Evolutionary conservation across 2,888 invertebrate species (phyloP).

Genomic region (Baccha elongata): DNA sequence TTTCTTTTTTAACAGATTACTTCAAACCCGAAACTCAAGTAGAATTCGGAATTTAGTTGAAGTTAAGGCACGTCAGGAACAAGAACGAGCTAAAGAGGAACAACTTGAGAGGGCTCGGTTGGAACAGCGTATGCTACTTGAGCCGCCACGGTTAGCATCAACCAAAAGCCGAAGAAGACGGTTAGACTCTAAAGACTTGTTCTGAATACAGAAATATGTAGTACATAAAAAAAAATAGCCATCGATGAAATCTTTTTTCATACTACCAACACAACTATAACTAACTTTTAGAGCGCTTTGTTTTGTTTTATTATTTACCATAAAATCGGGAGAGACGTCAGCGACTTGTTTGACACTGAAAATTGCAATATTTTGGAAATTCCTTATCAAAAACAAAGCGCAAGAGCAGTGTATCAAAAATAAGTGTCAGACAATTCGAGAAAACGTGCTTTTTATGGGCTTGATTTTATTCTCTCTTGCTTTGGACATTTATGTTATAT

Average conservation of each 20-base stretch:
- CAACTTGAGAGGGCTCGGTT: conserved; percentile 76
- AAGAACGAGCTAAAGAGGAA: conserved; percentile 82
- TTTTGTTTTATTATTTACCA: conserved; percentile 65
- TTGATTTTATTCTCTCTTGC: conserved; percentile 71
- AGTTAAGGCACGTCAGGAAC: conserved; percentile 81
- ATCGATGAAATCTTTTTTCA: conserved; percentile 54
- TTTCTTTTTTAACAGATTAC: conserved; percentile 75
- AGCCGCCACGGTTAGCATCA: conserved; percentile 75
- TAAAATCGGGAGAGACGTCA: conserved; percentile 49
- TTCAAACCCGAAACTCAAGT: conserved; percentile 81
- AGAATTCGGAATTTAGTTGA: conserved; percentile 81
- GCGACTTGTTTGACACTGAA: conserved; percentile 71
- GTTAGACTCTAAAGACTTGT: conserved; percentile 78
- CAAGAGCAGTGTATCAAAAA: conserved; percentile 34
- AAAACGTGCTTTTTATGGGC: conserved; percentile 64
- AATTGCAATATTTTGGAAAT: conserved; percentile 61
- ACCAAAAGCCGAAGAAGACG: conserved; percentile 84
- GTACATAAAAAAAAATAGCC: conserved; percentile 41
- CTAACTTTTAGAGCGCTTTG: conserved; percentile 65
- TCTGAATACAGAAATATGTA: conserved; percentile 63
- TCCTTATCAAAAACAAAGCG: conserved; percentile 49
- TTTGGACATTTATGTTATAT: conserved; percentile 74
- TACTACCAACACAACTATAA: conserved; percentile 59
- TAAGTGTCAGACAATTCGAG: conserved; percentile 69
- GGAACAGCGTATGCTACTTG: conserved; percentile 76